phyloP scores from a whole-genome alignment of 2,888 invertebrate species.

The Choristoneura rosaceana region DNA sequence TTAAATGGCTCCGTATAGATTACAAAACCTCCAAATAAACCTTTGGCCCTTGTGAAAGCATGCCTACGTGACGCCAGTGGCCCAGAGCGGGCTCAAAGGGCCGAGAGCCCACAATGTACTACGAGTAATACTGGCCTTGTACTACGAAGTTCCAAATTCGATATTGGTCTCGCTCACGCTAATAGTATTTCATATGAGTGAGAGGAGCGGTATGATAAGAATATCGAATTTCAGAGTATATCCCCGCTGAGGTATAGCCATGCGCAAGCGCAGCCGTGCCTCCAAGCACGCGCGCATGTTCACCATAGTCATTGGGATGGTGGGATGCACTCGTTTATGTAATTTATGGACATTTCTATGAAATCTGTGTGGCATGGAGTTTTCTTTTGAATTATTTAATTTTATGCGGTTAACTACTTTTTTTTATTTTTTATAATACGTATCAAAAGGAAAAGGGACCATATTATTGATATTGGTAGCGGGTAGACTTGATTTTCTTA shows the following conservation, averaged over 20 bases:
- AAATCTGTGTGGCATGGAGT: background rate
- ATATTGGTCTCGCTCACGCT: too few species aligned
- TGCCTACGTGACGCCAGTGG: slow-evolving; percentile 11
- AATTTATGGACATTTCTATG: background rate
- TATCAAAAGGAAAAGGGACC: too few species aligned
- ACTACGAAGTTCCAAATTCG: too few species aligned
- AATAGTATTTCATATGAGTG: too few species aligned
- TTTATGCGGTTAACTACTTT: too few species aligned
- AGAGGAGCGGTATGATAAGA: too few species aligned
- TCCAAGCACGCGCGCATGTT: slow-evolving; percentile 5
- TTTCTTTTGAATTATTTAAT: too few species aligned
- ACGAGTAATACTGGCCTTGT: background rate
- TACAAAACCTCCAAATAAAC: background rate
- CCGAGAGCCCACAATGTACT: background rate
- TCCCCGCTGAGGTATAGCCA: too few species aligned
- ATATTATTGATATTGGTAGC: too few species aligned
- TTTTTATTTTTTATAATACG: too few species aligned
- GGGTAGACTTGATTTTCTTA: too few species aligned
- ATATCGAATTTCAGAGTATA: too few species aligned
- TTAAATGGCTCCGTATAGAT: background rate
- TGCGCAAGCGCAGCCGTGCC: slow-evolving; percentile 10
- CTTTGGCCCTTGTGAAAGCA: slow-evolving; percentile 5
- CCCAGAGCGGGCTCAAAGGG: background rate
- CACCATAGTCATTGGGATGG: background rate
- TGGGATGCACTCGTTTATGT: background rate